Percentiles rank a stretch among this genome's conserved stretches.
Evolutionary conservation across 2,888 invertebrate species (phyloP).

Genomic region (Mimas tiliae): DNA sequence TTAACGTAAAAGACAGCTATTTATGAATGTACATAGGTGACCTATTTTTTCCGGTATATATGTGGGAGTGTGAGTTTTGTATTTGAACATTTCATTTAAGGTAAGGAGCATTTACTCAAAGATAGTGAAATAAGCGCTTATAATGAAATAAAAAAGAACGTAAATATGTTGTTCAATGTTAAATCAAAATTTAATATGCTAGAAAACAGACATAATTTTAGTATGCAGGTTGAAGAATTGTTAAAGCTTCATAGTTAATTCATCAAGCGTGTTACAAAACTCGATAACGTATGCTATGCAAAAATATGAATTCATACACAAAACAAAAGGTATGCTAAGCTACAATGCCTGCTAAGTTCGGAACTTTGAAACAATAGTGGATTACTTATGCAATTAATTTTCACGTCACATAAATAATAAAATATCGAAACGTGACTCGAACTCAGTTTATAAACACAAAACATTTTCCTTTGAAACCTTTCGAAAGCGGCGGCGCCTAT

Average conservation of each 20-base stretch:
- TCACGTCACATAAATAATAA: constrained; percentile 27
- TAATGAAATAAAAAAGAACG: too few relatives aligned
- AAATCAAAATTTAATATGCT: not conserved
- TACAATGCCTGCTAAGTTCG: constrained; percentile 10
- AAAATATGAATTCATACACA: constrained; percentile 11
- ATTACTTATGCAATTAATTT: constrained; percentile 16
- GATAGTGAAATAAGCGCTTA: too few relatives aligned
- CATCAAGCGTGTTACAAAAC: not conserved
- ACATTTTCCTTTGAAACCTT: constrained; percentile 25
- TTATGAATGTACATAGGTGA: too few relatives aligned
- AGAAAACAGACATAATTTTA: not conserved
- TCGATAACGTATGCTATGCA: not conserved
- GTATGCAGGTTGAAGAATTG: not conserved
- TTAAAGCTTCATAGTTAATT: constrained; percentile 1
- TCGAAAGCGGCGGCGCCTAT: constrained; percentile 26
- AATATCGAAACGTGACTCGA: constrained; percentile 25
- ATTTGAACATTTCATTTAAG: too few relatives aligned
- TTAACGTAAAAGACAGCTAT: too few relatives aligned
- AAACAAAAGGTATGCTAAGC: constrained; percentile 5
- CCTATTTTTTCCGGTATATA: too few relatives aligned
- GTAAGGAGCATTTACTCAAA: too few relatives aligned
- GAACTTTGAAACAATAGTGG: constrained; percentile 10
- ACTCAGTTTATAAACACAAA: constrained; percentile 26
- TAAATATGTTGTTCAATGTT: not conserved
- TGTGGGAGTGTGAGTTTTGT: too few relatives aligned